phyloP scores from a whole-genome alignment of 2,113 vertebrate genomes.

The Formicarius rufipectus region DNA sequence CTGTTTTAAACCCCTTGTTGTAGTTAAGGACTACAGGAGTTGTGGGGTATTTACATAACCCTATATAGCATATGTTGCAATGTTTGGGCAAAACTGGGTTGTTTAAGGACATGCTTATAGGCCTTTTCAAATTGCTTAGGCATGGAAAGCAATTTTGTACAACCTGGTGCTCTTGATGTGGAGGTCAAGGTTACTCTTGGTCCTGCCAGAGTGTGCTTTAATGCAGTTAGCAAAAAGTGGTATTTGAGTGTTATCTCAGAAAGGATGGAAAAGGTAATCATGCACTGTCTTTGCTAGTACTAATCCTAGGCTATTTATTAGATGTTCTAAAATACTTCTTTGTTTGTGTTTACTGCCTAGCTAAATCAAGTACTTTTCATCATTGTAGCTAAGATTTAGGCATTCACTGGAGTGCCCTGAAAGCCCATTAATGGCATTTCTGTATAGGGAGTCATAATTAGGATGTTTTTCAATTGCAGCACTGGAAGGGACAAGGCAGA shows the following conservation, averaged over 20 bases:
- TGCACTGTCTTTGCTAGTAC: neutral
- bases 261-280: neutral
- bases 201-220: neutral
- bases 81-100: constrained; percentile 5
- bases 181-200: neutral
- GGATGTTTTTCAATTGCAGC: neutral
- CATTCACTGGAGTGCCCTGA: neutral
- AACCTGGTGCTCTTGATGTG: neutral
- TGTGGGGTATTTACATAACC: neutral
- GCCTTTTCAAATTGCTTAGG: neutral
- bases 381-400: neutral
- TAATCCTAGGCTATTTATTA: neutral
- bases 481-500: neutral
- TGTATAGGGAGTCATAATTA: neutral
- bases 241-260: neutral
- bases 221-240: neutral
- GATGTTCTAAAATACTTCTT: neutral
- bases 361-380: neutral
- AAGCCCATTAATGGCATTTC: constrained; percentile 9
- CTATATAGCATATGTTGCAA: neutral
- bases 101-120: neutral
- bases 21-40: neutral
- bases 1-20: neutral
- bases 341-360: constrained; percentile 1
- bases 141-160: neutral